These are phyloP conservation scores for Xylocopa sonorina DNA, from an alignment of 1,140 invertebrate species.

Conservation along the genomic window DNA sequence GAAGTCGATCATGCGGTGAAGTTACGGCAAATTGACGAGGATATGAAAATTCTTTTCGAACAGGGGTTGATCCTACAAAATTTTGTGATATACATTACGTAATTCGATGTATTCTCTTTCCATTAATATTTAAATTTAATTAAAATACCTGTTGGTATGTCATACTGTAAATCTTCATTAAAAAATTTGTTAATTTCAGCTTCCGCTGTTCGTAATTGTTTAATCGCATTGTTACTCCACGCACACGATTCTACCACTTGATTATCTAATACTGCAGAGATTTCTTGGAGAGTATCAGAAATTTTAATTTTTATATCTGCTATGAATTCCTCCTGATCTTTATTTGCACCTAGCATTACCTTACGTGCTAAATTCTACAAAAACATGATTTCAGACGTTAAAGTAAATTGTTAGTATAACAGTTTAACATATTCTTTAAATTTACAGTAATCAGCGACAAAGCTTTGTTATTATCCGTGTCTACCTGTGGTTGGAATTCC, in stretches of 20 bases:
- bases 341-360: constrained; percentile 61
- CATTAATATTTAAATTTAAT: background rate
- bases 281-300: no score
- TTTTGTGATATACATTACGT: constrained; percentile 67
- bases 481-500: constrained; percentile 64
- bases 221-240: constrained; percentile 65
- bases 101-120: constrained; percentile 70
- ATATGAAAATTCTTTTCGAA: constrained; percentile 84
- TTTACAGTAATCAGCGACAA: constrained; percentile 10
- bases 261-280: no score
- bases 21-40: constrained; percentile 84
- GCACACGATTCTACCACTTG: constrained; percentile 70
- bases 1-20: constrained; percentile 86
- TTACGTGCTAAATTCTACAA: constrained; percentile 68
- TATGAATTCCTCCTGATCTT: constrained; percentile 64
- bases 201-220: constrained; percentile 64
- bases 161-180: constrained; percentile 81
- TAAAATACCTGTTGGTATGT: constrained; percentile 83
- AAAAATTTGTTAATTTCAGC: constrained; percentile 81
- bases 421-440: background rate
- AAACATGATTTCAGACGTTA: background rate
- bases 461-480: constrained; percentile 57
- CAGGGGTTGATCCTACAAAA: constrained; percentile 84
- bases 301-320: no score
- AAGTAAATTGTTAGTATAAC: no score